phyloP scores from a whole-genome alignment of 2,797 vertebrate genomes.

The Dipus sagitta region DNA sequence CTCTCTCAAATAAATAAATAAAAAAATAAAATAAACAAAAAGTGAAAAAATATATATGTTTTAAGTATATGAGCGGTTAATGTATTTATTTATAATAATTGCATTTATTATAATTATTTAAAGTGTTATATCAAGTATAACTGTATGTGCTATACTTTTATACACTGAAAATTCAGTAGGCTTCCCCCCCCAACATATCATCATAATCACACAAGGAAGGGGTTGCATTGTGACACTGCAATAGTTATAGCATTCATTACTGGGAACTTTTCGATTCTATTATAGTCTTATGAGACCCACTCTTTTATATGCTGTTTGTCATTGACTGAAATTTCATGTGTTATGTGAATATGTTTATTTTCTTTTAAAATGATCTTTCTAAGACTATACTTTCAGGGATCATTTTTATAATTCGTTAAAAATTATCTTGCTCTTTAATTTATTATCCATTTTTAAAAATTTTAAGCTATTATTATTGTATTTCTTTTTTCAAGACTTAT shows the following conservation, averaged over 20 bases:
- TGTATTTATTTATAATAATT: not conserved
- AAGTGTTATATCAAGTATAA: not conserved
- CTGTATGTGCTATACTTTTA: not conserved
- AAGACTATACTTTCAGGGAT: too few relatives aligned
- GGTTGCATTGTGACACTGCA: not conserved
- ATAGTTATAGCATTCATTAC: not conserved
- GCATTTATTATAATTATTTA: not conserved
- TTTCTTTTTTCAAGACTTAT: too few relatives aligned
- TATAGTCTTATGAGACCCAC: not conserved
- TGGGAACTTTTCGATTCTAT: not conserved
- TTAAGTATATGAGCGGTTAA: not conserved
- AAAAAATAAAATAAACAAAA: too few relatives aligned
- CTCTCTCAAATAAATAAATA: too few relatives aligned
- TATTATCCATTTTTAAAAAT: not conserved
- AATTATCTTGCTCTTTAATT: not conserved
- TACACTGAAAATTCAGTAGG: not conserved
- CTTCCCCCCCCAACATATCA: not conserved
- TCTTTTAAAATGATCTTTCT: constrained; percentile 14
- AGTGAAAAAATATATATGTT: too few relatives aligned
- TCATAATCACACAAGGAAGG: not conserved
- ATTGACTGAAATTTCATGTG: not conserved
- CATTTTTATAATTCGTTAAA: too few relatives aligned
- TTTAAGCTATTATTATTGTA: not conserved
- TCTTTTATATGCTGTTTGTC: not conserved
- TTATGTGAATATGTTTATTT: not conserved